Conservation (phyloP, 2,113 vertebrate species). For the Tupaia chinensis region DNA sequence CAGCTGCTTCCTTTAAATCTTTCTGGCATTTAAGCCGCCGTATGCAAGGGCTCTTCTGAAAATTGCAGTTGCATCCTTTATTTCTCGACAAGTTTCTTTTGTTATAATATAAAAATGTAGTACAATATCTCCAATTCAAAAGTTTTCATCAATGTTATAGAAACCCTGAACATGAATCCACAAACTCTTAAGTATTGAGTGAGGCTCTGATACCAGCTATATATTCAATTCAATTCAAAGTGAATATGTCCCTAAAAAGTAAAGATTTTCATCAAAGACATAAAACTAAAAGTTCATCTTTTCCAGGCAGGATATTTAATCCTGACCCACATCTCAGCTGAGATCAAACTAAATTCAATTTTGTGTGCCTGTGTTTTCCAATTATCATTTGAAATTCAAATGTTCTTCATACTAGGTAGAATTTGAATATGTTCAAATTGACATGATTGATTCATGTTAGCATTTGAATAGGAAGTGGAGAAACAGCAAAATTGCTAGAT, state of each 20-base stretch:
- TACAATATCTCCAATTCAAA: slow-evolving; percentile 51
- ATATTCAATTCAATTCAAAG: not conserved
- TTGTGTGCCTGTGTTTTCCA: not conserved
- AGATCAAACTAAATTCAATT: slow-evolving; percentile 60
- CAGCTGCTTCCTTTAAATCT: slow-evolving; percentile 67
- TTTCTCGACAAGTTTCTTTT: slow-evolving; percentile 55
- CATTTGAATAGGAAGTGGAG: slow-evolving; percentile 37
- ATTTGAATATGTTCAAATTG: slow-evolving; percentile 60
- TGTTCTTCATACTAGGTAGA: not conserved
- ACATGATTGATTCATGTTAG: slow-evolving; percentile 47
- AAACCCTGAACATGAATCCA: slow-evolving; percentile 48
- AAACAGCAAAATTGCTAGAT: not conserved
- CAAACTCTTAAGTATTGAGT: not conserved
- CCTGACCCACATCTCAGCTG: not conserved
- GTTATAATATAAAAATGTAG: not conserved
- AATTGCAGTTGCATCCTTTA: not conserved
- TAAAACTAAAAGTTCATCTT: not conserved
- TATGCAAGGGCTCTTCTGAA: slow-evolving; percentile 57
- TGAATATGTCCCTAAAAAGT: slow-evolving; percentile 61
- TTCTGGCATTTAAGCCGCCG: slow-evolving; percentile 44
- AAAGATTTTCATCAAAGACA: slow-evolving; percentile 20
- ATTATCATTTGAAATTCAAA: slow-evolving; percentile 63
- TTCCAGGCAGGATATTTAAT: slow-evolving; percentile 1
- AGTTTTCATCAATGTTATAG: slow-evolving; percentile 23
- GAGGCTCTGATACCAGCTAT: rapidly evolving